phyloP scores from a whole-genome alignment of 2,113 vertebrate genomes.

The Poicephalus meyeri region DNA sequence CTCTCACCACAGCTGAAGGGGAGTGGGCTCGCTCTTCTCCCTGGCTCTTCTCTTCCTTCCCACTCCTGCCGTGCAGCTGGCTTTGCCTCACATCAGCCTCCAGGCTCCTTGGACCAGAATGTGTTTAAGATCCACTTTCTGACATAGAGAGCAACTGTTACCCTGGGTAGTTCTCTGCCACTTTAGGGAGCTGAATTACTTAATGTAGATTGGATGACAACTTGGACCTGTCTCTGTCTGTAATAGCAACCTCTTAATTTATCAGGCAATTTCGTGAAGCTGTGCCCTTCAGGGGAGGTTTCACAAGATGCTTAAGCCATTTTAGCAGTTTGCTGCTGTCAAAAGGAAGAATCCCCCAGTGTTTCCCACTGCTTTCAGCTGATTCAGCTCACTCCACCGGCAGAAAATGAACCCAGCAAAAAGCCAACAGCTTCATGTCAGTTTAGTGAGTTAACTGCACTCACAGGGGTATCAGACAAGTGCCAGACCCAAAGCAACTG shows the following conservation, averaged over 20 bases:
- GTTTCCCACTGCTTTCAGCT: neutral
- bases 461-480: neutral
- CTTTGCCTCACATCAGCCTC: neutral
- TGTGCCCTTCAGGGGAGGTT: neutral
- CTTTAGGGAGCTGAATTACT: neutral
- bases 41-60: neutral
- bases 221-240: neutral
- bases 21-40: neutral
- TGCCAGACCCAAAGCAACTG: neutral
- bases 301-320: neutral
- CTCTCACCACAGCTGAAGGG: neutral
- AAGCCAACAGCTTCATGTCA: neutral
- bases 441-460: neutral
- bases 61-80: rapidly evolving
- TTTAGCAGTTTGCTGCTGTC: neutral
- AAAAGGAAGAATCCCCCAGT: neutral
- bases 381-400: neutral
- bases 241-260: neutral
- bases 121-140: neutral
- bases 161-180: neutral
- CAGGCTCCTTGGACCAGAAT: neutral
- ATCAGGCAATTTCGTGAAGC: neutral
- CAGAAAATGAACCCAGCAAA: neutral
- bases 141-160: neutral
- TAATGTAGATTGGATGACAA: neutral